Base-by-base conservation (phyloP, 1,140 invertebrate species). In the Diabrotica virgifera region DNA sequence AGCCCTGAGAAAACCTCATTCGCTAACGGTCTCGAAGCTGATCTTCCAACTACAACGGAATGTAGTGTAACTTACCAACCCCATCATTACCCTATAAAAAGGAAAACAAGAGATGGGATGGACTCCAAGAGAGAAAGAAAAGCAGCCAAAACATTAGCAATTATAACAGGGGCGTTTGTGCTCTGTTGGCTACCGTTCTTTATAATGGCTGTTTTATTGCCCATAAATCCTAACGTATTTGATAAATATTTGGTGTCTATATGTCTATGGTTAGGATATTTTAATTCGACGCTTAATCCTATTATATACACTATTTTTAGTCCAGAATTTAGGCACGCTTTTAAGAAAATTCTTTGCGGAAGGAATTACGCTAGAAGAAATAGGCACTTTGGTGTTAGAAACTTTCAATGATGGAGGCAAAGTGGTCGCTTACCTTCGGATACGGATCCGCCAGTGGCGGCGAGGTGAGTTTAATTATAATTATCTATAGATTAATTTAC, bases 161-260 rank as follows among this genome's bases (percentile, higher is more conserved):
- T 94, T 78, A 93, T 95, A 66, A 95, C 93, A 35, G 93, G 62
- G 36, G 92, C 90, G 53, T 95, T 95, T 79, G 90, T 95, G 36
- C 85, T 90, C 52, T 95, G 93, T 78, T 95, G 92, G 93, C 81
- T 93, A 69, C 92, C 93, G 7, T 95, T 95, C 78, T 96, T 96
- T 80, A 83, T 94, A n/a, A 85, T 91, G 74, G 92, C 93, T 10
- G 85, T 95, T n/a, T 80, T 93, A 50, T 84, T 92, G 76, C 90
- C 93, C 7, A 83, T 91, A 14, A 93, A 91, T 77, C 77, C 75
- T 51, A 70, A 77, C 54, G 58, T 77, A 5, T 78, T 78, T 64
- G 67, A 77, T 55, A 74, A 71, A 72, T 83, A 82, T 79, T 84
- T 85, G 79, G 87, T 86, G 65, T 90, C 83, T 68, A 85, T 91